Base-by-base conservation (phyloP, 2,797 vertebrate species). In the Halcyon smyrnensis region DNA sequence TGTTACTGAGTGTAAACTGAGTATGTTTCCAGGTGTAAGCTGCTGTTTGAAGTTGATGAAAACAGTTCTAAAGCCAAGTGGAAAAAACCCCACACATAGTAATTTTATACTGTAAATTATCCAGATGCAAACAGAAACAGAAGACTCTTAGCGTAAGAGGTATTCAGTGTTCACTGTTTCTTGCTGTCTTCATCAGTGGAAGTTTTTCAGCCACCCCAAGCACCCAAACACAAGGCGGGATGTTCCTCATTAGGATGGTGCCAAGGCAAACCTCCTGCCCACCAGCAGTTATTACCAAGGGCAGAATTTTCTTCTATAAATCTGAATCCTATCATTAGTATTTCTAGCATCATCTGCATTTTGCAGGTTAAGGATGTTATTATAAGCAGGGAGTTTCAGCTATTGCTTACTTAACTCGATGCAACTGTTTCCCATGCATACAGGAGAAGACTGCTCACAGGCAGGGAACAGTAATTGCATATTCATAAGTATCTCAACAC, bases 401-500 rank as follows among this genome's bases (percentile, higher is more conserved):
- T 57, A 23, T 5, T 62, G 64, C 97, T 95, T 34, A 34, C 41
- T 87, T 91, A 91, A 95, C 94, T 90, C 69, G 32, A 2, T 34
- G n/a, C 67, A 91, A 94, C 83, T 53, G 63, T 39, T 86, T 85
- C 87, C 79, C 65, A 36, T 71, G 90, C 88, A 76, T 46, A 41
- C 48, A 87, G 87, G 70, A 90, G 90, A 83, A 89, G 84, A 76
- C 83, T 82, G 93, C 90, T 96, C 73, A 96, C 59, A 96, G 94
- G 89, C 79, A 84, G 75, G 81, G 84, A 97, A 77, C 74, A 68
- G 83, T 76, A 65, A 93, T 90, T 97, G 96, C 97, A 98, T 98
- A 98, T 98, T 98, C 97, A 98, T 98, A 94, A 97, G 84, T 74
- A 96, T 89, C 96, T 97, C 98, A 92, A 89, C 75, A 91, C 95